A percentile compares a stretch with the other conserved stretches of the same genome.
These are phyloP conservation scores for Agrilus planipennis DNA, from an alignment of 1,140 invertebrate species.

Conservation along the genomic window DNA sequence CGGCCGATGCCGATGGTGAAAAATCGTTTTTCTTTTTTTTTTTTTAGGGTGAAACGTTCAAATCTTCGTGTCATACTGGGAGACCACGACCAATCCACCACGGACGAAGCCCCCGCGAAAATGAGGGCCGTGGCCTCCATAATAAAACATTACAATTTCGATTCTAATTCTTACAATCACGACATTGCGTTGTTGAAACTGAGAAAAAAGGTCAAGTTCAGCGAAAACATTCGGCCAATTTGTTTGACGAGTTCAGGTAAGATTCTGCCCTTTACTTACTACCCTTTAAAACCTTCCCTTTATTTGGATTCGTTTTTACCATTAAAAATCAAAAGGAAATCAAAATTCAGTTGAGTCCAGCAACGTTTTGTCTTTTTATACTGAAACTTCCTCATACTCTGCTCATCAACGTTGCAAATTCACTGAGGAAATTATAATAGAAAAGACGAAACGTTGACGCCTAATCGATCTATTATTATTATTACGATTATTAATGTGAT, in stretches of 20 bases:
- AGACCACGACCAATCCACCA: constrained; percentile 69
- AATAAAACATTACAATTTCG: constrained; percentile 68
- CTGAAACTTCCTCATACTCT: too few relatives aligned
- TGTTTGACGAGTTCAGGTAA: constrained; percentile 62
- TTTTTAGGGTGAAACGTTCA: constrained; percentile 54
- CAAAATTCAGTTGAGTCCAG: too few relatives aligned
- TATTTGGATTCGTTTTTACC: not conserved
- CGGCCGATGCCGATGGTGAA: not conserved
- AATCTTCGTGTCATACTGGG: constrained; percentile 69
- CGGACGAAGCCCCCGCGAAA: constrained; percentile 58
- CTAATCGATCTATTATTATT: not conserved
- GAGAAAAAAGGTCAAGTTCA: constrained; percentile 61
- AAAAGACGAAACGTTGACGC: too few relatives aligned
- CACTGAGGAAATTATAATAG: too few relatives aligned
- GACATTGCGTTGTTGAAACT: constrained; percentile 72
- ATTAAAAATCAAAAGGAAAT: not conserved
- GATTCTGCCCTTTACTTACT: constrained; percentile 12
- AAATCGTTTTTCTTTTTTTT: constrained; percentile 12
- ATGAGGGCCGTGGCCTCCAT: constrained; percentile 67
- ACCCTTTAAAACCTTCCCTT: not conserved
- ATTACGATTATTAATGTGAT: not conserved
- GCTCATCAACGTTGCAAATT: not conserved
- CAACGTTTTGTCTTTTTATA: too few relatives aligned
- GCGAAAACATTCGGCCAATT: constrained; percentile 66
- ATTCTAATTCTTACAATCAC: constrained; percentile 74